Base-by-base conservation (phyloP, 2,797 vertebrate genomes). In the Hapalemur alaotrensis region DNA sequence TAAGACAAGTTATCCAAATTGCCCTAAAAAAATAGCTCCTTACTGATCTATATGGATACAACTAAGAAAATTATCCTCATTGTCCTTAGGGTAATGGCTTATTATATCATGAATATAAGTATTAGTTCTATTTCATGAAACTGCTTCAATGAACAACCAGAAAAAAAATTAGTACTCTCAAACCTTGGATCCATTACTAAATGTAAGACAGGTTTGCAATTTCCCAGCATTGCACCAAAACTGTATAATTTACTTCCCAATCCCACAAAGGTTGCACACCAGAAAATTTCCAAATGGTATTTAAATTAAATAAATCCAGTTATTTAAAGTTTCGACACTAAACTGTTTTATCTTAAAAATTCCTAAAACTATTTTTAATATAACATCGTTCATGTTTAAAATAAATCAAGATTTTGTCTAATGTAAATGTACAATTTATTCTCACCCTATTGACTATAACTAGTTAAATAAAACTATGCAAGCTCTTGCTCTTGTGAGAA, bases 401-500 rank as follows among this genome's bases (percentile, higher is more conserved):
- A 75, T 89, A 95, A 95, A 70, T 79, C 59, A 89, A 96, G 70
- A 89, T 70, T 85, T 83, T 88, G 38, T 43, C 43, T 82, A 79
- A 93, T 75, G n/a, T 61, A 96, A 94, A 76, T 48, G 67, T 73
- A 89, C 0, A 43, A 50, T 72, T 65, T 69, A 95, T 92, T 95
- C 84, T 92, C 79, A 89, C 38, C 90, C 73, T 89, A 38, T 96
- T 63, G 93, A 89, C 35, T 97, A 1, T 76, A 98, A 96, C 30
- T 89, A 97, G 87, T 96, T 95, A 96, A 98, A 96, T 85, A 95
- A 65, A 95, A 96, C 65, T 93, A 96, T 81, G 72, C 76, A 98
- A 98, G 96, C 83, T 41, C 87, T 97, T 98, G 96, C 94, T 97
- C 91, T 96, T 95, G 86, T 61, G 85, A 98, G 94, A 97, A 97